A percentile compares a stretch with the other conserved stretches of the same genome.
Conservation (phyloP, 1,140 invertebrate species). For the Drosophila arizonae region DNA sequence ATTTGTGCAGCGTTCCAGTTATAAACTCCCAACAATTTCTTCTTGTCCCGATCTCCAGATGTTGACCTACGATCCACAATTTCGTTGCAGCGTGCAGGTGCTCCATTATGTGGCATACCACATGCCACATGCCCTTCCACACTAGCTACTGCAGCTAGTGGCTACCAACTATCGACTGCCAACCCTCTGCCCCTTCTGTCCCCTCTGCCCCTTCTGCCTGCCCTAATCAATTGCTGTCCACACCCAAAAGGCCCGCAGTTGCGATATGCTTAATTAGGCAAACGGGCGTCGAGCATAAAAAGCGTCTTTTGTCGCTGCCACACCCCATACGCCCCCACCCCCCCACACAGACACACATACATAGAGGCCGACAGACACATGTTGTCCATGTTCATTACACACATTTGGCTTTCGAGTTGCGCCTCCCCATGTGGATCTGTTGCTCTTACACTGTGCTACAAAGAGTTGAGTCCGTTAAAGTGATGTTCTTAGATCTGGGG, state of each 20-base stretch:
- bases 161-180: no score
- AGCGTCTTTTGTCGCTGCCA: slow-evolving; percentile 74
- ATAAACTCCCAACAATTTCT: slow-evolving; percentile 18
- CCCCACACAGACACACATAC: slow-evolving; percentile 9
- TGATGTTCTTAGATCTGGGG: no score
- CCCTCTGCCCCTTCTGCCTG: not conserved
- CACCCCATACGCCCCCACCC: slow-evolving; percentile 49
- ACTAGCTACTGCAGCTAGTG: not conserved
- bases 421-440: slow-evolving; percentile 51
- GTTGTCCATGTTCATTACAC: slow-evolving; percentile 71
- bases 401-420: slow-evolving; percentile 55
- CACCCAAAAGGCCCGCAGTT: slow-evolving; percentile 40
- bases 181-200: not conserved
- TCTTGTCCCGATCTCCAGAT: slow-evolving; percentile 24
- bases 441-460: slow-evolving; percentile 57
- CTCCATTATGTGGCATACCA: not conserved
- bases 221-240: not conserved
- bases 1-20: slow-evolving; percentile 42
- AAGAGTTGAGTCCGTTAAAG: not conserved
- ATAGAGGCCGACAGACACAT: slow-evolving; percentile 46
- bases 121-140: not conserved
- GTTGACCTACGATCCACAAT: slow-evolving; percentile 13
- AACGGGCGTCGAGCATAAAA: slow-evolving; percentile 73
- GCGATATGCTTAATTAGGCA: slow-evolving; percentile 76
- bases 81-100: not conserved